Evolutionary conservation across 2,113 vertebrate species (phyloP).

Genomic region (Nothoprocta pentlandii): DNA sequence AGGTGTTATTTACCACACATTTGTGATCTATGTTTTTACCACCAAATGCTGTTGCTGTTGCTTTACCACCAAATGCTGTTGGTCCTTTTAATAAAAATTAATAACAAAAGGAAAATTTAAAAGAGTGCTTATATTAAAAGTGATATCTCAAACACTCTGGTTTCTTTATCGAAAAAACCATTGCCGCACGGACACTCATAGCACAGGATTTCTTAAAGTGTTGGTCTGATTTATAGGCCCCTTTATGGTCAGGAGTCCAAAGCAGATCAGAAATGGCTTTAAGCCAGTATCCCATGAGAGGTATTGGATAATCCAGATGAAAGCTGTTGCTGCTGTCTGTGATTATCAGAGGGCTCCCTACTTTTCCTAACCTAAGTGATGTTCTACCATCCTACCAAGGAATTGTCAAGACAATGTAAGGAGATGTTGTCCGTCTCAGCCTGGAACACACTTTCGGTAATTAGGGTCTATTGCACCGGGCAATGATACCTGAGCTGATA

Average conservation of each 20-base stretch:
- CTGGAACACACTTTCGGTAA: background rate
- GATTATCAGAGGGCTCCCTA: background rate
- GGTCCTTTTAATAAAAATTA: background rate
- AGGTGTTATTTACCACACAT: background rate
- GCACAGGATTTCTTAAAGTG: background rate
- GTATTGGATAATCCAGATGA: background rate
- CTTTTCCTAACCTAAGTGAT: background rate
- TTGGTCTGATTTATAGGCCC: background rate
- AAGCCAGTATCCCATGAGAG: background rate
- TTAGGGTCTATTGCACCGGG: accelerated
- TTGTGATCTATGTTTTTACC: background rate
- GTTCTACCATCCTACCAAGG: background rate
- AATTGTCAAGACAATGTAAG: background rate
- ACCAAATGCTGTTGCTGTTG: background rate
- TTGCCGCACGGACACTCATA: background rate
- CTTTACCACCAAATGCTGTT: background rate
- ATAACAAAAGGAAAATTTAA: background rate
- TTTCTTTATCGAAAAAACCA: background rate
- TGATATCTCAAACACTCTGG: background rate
- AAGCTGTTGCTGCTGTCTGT: background rate
- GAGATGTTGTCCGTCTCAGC: background rate
- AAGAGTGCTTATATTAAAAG: background rate
- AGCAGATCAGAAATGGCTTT: background rate
- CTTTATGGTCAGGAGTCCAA: background rate
- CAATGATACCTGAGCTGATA: accelerated